phyloP scores from a whole-genome alignment of 2,113 vertebrate genomes.

The Nesoenas mayeri region DNA sequence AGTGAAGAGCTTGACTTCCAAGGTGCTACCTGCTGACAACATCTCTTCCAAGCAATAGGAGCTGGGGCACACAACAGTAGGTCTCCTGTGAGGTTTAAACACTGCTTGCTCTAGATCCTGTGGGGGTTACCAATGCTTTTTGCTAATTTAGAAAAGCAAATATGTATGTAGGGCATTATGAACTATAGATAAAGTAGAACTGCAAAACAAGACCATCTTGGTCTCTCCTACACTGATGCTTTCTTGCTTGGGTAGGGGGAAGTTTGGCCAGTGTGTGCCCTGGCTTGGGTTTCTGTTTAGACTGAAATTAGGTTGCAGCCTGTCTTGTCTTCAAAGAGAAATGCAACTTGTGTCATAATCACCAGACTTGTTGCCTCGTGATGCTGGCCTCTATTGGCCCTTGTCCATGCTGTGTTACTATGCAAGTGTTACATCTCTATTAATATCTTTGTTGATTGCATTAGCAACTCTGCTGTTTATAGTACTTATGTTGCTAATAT shows the following conservation, averaged over 20 bases:
- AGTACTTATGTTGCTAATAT: background rate
- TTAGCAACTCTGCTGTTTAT: background rate
- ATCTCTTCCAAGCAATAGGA: background rate
- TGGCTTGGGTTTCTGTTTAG: background rate
- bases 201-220: background rate
- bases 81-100: accelerated
- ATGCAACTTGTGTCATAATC: background rate
- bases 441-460: background rate
- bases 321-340: background rate
- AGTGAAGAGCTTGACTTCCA: background rate
- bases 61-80: background rate
- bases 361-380: background rate
- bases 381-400: background rate
- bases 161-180: background rate
- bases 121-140: background rate
- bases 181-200: background rate
- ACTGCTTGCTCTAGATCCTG: background rate
- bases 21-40: background rate
- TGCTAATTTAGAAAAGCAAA: background rate
- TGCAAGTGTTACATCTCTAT: background rate
- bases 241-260: accelerated
- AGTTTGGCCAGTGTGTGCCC: background rate
- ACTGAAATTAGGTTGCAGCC: background rate
- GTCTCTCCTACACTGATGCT: background rate
- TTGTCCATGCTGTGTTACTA: background rate